phyloP scores from a whole-genome alignment of 92 coral and sea anemone genomes.

The Porites divaricata region DNA sequence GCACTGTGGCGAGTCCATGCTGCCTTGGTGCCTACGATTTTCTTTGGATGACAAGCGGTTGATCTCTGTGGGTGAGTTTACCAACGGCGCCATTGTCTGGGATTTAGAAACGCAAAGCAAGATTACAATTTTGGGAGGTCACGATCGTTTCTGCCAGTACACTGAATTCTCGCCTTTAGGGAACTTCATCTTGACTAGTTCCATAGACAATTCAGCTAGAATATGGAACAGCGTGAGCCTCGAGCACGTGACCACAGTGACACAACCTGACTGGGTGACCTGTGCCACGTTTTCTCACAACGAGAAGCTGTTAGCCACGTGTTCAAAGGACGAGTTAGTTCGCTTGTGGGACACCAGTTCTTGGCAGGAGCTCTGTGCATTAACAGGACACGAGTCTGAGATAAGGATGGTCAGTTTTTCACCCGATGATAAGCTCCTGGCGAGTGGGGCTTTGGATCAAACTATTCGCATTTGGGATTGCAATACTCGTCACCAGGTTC shows the following conservation, averaged over 20 bases:
- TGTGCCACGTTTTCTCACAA: slow-evolving; percentile 68
- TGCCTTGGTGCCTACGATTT: slow-evolving; percentile 76
- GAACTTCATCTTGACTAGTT: slow-evolving; percentile 61
- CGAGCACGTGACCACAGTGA: slow-evolving; percentile 54
- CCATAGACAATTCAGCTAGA: slow-evolving; percentile 67
- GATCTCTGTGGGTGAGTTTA: slow-evolving; percentile 72
- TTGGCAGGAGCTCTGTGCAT: slow-evolving; percentile 42
- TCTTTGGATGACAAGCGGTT: slow-evolving; percentile 56
- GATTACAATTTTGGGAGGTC: slow-evolving; percentile 57
- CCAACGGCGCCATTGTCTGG: slow-evolving; percentile 67
- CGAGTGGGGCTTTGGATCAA: slow-evolving; percentile 76
- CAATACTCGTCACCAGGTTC: slow-evolving; percentile 49
- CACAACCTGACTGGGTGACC: slow-evolving; percentile 70
- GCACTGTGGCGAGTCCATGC: slow-evolving; percentile 41
- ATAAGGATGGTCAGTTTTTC: slow-evolving; percentile 72
- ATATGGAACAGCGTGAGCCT: slow-evolving; percentile 49
- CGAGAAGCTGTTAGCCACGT: slow-evolving; percentile 61
- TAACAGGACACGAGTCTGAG: slow-evolving; percentile 66
- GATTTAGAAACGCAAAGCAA: slow-evolving; percentile 57
- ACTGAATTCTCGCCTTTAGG: slow-evolving; percentile 70
- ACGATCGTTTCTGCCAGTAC: slow-evolving; percentile 69
- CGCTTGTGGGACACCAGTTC: slow-evolving; percentile 57
- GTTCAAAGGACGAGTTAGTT: slow-evolving; percentile 65
- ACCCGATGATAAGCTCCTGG: slow-evolving; percentile 57
- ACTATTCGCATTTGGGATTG: slow-evolving; percentile 72